Base-by-base conservation (phyloP, 2,113 vertebrate genomes). In the Hippocampus guttulatus region DNA sequence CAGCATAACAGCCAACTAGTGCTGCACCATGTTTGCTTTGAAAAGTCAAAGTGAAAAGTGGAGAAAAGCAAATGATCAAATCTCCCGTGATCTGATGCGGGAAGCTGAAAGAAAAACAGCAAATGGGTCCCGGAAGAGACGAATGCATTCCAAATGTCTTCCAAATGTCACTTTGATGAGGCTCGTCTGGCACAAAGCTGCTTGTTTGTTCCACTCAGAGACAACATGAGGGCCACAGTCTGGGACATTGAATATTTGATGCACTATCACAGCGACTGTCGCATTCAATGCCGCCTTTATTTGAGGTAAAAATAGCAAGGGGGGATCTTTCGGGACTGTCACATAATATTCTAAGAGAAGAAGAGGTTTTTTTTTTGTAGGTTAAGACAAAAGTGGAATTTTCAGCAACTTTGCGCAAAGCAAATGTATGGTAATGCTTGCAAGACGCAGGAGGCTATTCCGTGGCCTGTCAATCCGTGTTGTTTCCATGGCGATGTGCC, bases 161-260 rank as follows among this genome's bases (percentile, higher is more conserved):
- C 7, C 11, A 40, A 14, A 23, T 18, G 64, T 47, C 12, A 65
- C 43, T 65, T 47, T 47, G 64, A 47, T 65, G 64, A 45, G 23
- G 43, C 23, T 47, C 15, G 14, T 25, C 64, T 27, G 64, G 64
- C 64, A 45, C 40, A 65, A 65, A 65, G 64, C 43, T 45, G 64
- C 43, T 65, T 65, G 43, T 45, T 65, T 65, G 64, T 65, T 65
- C 64, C 41, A 47, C 64, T 65, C 64, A 65, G 63, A 43, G 64
- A 65, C 64, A 65, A 65, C 64, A 65, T 8, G 23, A 47, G 41
- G 64, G 14, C 64, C 64, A 27, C 43, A 25, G 64, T 45, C 64
- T 65, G 64, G 43, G 64, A 65, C 64, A 15, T 15, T 65, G 64
- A 65, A 65, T 65, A 65, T 65, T 65, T 65, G 41, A 65, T 65